A percentile compares a stretch with the other conserved stretches of the same genome.
These are phyloP conservation scores for Ascaphus truei DNA, from an alignment of 2,113 vertebrate species.

Conservation along the genomic window DNA sequence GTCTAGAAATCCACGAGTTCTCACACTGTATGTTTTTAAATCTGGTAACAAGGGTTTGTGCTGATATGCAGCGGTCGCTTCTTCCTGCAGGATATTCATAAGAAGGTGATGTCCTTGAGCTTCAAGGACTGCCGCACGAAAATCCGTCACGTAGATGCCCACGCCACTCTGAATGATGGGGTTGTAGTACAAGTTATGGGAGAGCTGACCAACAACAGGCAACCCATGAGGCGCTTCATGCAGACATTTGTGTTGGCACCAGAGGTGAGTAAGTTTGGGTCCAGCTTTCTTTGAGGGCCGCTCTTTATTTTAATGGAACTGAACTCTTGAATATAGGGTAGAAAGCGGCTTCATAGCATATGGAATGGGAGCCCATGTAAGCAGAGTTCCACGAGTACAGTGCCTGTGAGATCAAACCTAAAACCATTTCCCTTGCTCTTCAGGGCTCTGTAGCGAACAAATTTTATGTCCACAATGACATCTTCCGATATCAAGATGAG, in stretches of 20 bases:
- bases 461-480: conserved; percentile 97
- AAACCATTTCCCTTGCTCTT: too few relatives aligned
- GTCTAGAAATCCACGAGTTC: too few relatives aligned
- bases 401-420: too few relatives aligned
- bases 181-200: conserved; percentile 98
- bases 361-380: too few relatives aligned
- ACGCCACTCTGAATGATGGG: conserved; percentile 90
- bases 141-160: conserved; percentile 93
- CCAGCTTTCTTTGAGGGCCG: too few relatives aligned
- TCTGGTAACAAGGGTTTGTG: too few relatives aligned
- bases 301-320: too few relatives aligned
- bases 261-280: conserved; percentile 75
- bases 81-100: conserved; percentile 78
- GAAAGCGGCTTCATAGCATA: too few relatives aligned
- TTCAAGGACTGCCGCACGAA: conserved; percentile 96
- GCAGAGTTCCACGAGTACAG: too few relatives aligned
- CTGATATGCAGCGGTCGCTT: not conserved
- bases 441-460: conserved; percentile 96
- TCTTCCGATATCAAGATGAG: conserved; percentile 96
- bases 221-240: conserved; percentile 96
- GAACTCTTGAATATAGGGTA: too few relatives aligned
- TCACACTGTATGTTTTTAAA: too few relatives aligned
- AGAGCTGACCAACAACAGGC: conserved; percentile 95
- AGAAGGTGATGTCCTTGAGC: conserved; percentile 92
- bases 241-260: conserved; percentile 94